Conservation (phyloP, 2,113 vertebrate species). For the Orcinus orca region DNA sequence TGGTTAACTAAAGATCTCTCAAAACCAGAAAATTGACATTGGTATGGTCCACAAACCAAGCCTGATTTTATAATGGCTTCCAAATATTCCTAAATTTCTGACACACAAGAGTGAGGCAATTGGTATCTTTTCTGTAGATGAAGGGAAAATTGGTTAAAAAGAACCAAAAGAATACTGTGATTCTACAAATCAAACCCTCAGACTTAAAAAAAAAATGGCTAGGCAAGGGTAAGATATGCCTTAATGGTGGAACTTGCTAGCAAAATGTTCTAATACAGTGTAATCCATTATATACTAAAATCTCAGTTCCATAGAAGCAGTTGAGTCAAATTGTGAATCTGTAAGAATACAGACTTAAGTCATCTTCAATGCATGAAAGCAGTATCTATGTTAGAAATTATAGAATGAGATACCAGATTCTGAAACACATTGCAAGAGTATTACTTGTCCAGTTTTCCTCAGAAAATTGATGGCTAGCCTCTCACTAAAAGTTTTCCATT, state of each 20-base stretch:
- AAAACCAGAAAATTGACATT: background rate
- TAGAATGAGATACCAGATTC: background rate
- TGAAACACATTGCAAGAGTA: background rate
- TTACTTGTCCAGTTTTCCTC: background rate
- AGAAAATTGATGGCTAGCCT: slow-evolving; percentile 14
- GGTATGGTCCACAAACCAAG: background rate
- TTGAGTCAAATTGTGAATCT: background rate
- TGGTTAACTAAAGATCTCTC: background rate
- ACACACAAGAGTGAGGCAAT: background rate
- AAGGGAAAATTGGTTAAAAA: background rate
- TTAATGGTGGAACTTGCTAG: background rate
- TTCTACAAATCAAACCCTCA: background rate
- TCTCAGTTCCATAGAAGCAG: background rate
- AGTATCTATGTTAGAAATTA: background rate
- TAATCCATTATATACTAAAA: background rate
- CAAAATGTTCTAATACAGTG: background rate
- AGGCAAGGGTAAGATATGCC: background rate
- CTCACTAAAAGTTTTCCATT: slow-evolving; percentile 32
- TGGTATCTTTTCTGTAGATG: background rate
- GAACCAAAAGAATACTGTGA: background rate
- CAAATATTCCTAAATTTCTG: background rate
- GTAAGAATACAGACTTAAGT: background rate
- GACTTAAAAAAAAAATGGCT: background rate
- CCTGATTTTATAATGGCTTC: background rate
- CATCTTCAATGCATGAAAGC: background rate